Evolutionary conservation across 2,797 vertebrate species (phyloP).

Genomic region (Atherinosoma microstoma): DNA sequence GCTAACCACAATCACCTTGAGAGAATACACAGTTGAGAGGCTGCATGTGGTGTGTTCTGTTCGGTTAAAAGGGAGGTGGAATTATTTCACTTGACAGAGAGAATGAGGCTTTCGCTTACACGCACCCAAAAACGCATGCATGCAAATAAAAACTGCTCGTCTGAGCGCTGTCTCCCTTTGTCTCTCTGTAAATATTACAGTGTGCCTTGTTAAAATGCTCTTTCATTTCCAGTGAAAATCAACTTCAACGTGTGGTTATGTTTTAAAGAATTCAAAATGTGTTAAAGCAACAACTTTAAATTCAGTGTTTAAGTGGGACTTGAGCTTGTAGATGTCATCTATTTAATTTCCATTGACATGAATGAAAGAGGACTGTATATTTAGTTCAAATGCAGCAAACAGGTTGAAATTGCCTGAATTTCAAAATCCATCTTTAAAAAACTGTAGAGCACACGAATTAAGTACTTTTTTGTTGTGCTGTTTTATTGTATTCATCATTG

Average conservation of each 20-base stretch:
- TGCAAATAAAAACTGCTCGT: slow-evolving; percentile 8
- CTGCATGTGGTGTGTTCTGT: slow-evolving; percentile 7
- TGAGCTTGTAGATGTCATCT: not conserved
- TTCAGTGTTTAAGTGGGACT: not conserved
- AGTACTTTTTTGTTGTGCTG: too few species aligned
- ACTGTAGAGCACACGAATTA: not conserved
- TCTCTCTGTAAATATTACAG: not conserved
- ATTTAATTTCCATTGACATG: not conserved
- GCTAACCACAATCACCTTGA: slow-evolving; percentile 39
- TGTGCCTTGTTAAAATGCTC: not conserved
- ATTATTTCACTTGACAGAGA: slow-evolving; percentile 66
- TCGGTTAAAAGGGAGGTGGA: slow-evolving; percentile 36
- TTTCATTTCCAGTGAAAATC: not conserved
- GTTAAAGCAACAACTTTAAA: not conserved
- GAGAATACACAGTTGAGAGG: slow-evolving; percentile 18
- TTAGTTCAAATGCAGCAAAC: not conserved
- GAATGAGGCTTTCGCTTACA: slow-evolving; percentile 32
- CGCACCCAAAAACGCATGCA: not conserved
- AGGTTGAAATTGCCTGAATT: not conserved
- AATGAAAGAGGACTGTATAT: not conserved
- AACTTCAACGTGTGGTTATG: too few species aligned
- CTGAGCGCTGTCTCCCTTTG: too few species aligned
- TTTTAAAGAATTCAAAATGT: too few species aligned
- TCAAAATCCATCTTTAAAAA: not conserved
- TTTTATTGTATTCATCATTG: too few species aligned